phyloP scores from a whole-genome alignment of 2,888 invertebrate genomes.

The Mystacides longicornis region DNA sequence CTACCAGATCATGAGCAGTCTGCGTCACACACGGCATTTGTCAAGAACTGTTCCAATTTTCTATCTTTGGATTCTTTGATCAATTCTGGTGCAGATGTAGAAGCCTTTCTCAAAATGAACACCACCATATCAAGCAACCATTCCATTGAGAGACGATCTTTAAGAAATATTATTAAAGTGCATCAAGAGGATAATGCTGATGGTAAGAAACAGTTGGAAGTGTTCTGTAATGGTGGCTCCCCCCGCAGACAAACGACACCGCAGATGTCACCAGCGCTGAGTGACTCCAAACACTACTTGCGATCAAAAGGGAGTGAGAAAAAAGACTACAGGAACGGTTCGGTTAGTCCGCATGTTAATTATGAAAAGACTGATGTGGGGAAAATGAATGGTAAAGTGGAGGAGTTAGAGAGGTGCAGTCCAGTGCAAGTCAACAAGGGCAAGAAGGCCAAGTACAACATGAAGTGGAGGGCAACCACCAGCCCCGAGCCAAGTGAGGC shows the following conservation, averaged over 20 bases:
- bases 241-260: conserved; percentile 11
- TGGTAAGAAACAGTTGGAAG: conserved; percentile 25
- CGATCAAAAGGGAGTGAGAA: conserved; percentile 32
- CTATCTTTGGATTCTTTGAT: conserved; percentile 67
- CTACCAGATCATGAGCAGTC: conserved; percentile 64
- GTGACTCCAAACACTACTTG: conserved; percentile 33
- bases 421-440: conserved; percentile 27
- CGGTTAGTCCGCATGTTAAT: conserved; percentile 24
- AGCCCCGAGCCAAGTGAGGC: conserved; percentile 28
- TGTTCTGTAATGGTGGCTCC: conserved; percentile 28
- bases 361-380: conserved; percentile 34
- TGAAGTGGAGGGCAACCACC: conserved; percentile 36
- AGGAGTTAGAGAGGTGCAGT: conserved; percentile 27
- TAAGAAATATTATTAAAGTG: conserved; percentile 16
- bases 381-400: conserved; percentile 31
- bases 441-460: conserved; percentile 37
- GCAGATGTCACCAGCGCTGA: conserved; percentile 30
- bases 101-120: conserved; percentile 58
- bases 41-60: conserved; percentile 67
- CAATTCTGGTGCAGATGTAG: conserved; percentile 57
- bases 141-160: conserved; percentile 34
- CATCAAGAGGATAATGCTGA: conserved; percentile 24
- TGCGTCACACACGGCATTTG: conserved; percentile 66
- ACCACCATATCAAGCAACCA: conserved; percentile 39
- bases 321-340: conserved; percentile 17